Conservation (phyloP, 2,888 invertebrate genomes). For the Liposcelis brunnea region DNA sequence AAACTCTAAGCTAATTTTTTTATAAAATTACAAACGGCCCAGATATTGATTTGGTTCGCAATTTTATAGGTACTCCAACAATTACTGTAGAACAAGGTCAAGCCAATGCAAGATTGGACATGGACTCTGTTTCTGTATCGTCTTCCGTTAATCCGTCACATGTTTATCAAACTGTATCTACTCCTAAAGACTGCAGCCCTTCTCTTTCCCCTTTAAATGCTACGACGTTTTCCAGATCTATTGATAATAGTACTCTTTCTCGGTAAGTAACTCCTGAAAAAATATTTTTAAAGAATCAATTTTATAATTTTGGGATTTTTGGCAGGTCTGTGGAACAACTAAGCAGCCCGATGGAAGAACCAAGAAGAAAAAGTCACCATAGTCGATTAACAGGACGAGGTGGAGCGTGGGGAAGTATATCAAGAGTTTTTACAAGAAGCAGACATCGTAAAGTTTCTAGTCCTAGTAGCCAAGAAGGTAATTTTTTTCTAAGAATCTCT, state of each 20-base stretch:
- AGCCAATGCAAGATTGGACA: constrained; percentile 40
- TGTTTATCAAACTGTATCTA: constrained; percentile 59
- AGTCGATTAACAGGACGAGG: constrained; percentile 27
- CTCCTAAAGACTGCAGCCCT: constrained; percentile 65
- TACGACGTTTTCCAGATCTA: constrained; percentile 56
- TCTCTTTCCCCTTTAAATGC: constrained; percentile 64
- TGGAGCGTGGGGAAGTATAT: constrained; percentile 81
- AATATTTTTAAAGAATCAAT: background rate
- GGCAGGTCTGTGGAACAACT: constrained; percentile 63
- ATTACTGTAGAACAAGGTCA: constrained; percentile 25
- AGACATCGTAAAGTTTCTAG: constrained; percentile 63
- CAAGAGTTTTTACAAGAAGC: constrained; percentile 72
- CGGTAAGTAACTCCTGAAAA: constrained; percentile 31
- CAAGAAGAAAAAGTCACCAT: constrained; percentile 17
- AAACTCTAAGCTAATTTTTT: constrained; percentile 9
- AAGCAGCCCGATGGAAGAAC: constrained; percentile 33
- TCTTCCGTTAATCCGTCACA: constrained; percentile 47
- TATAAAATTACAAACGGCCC: constrained; percentile 17
- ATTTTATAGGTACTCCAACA: constrained; percentile 31
- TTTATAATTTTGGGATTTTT: background rate
- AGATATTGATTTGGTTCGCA: no score
- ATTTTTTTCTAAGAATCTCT: no score
- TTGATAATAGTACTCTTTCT: constrained; percentile 47
- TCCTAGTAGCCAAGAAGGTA: constrained; percentile 42
- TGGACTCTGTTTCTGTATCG: constrained; percentile 51